phyloP scores from a whole-genome alignment of 2,888 invertebrate genomes.

The Helobdella robusta region DNA sequence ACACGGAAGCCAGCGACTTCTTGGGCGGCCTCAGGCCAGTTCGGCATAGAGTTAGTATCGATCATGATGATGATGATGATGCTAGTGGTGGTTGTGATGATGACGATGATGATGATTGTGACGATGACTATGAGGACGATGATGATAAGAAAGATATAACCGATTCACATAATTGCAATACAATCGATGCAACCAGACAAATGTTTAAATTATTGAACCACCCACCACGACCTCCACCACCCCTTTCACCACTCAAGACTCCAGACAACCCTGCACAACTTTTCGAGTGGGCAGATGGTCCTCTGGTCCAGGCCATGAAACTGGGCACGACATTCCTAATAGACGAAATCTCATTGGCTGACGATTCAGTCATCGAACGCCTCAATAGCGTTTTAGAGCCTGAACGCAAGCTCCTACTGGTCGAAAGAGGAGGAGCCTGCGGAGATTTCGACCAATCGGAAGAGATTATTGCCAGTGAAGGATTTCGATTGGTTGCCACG shows the following conservation, averaged over 20 bases:
- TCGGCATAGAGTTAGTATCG: conserved; percentile 54
- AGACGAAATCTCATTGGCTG: conserved; percentile 96
- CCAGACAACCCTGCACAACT: conserved; percentile 49
- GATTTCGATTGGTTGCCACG: conserved; percentile 85
- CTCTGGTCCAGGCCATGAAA: conserved; percentile 80
- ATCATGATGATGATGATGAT: too few relatives aligned
- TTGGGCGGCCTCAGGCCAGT: conserved; percentile 87
- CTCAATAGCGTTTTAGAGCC: conserved; percentile 84
- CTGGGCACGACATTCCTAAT: conserved; percentile 79
- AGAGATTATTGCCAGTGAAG: conserved; percentile 54
- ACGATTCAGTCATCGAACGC: conserved; percentile 92
- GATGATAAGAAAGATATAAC: too few relatives aligned
- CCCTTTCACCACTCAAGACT: too few relatives aligned
- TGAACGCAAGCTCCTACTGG: conserved; percentile 75
- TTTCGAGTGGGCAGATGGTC: conserved; percentile 97
- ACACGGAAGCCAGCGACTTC: conserved; percentile 95
- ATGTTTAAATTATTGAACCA: too few relatives aligned
- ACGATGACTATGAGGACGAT: too few relatives aligned
- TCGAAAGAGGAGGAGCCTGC: conserved; percentile 64
- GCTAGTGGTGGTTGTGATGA: too few relatives aligned
- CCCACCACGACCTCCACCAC: too few relatives aligned
- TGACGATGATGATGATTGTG: too few relatives aligned
- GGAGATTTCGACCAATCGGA: conserved; percentile 38
- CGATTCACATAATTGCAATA: too few relatives aligned
- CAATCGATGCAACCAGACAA: too few relatives aligned